Evolutionary conservation across 2,113 vertebrate genomes (phyloP).

Genomic region (Blennius ocellaris): DNA sequence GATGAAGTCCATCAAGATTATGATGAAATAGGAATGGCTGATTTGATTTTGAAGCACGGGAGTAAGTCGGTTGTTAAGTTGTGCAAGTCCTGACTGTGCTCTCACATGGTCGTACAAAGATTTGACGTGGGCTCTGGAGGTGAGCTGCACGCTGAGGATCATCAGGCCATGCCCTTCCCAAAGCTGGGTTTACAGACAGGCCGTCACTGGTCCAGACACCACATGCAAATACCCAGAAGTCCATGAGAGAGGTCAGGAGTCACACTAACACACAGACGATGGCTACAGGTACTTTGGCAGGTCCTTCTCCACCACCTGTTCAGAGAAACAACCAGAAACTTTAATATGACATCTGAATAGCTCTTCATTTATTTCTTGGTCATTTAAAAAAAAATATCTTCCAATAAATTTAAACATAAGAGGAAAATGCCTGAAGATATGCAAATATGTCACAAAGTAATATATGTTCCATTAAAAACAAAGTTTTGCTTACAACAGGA

Average conservation of each 20-base stretch:
- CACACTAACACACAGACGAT: background rate
- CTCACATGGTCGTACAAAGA: constrained; percentile 28
- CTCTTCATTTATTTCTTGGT: too few relatives aligned
- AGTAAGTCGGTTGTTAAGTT: background rate
- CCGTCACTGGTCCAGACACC: constrained; percentile 87
- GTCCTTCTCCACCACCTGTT: constrained; percentile 93
- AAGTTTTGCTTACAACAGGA: constrained; percentile 85
- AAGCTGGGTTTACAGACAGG: constrained; percentile 86
- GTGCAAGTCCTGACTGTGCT: constrained; percentile 8
- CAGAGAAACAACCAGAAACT: background rate
- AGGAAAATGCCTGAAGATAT: too few relatives aligned
- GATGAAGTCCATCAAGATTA: constrained; percentile 8
- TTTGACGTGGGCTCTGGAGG: constrained; percentile 70
- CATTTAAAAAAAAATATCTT: too few relatives aligned
- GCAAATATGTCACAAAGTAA: too few relatives aligned
- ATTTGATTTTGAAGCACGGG: background rate
- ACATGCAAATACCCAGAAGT: constrained; percentile 43
- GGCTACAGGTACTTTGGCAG: constrained; percentile 87
- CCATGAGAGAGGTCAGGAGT: constrained; percentile 29
- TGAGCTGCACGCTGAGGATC: constrained; percentile 83
- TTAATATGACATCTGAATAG: background rate
- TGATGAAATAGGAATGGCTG: constrained; percentile 39
- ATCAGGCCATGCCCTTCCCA: constrained; percentile 87
- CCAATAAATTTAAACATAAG: too few relatives aligned
- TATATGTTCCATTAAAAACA: background rate